phyloP scores from a whole-genome alignment of 2,888 invertebrate species.

The Polyploca ridens region DNA sequence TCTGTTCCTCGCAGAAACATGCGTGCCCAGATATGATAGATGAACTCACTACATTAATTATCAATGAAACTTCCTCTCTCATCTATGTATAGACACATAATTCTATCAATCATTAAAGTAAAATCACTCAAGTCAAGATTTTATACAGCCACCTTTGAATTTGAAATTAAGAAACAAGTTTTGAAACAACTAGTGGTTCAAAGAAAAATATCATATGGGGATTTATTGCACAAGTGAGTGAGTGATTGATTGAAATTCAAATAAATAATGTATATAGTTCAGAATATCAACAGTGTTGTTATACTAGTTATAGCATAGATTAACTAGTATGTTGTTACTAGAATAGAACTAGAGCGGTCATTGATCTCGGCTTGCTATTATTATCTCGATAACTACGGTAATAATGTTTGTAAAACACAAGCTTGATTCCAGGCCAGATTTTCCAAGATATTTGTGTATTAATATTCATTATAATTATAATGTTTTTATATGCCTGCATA shows the following conservation, averaged over 20 bases:
- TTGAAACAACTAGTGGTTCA: background rate
- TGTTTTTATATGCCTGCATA: background rate
- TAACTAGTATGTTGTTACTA: conserved; percentile 49
- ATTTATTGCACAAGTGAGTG: background rate
- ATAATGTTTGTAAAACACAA: conserved; percentile 66
- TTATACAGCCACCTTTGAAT: background rate
- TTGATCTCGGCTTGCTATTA: conserved; percentile 67
- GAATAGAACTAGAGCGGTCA: conserved; percentile 77
- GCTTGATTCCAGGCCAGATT: conserved; percentile 58
- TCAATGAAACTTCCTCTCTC: conserved; percentile 26
- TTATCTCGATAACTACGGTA: conserved; percentile 68
- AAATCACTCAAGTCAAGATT: background rate
- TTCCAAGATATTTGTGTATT: conserved; percentile 38
- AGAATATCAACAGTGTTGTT: conserved; percentile 54
- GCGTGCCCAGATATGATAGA: conserved; percentile 40
- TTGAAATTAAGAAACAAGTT: background rate
- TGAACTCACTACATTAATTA: conserved; percentile 39
- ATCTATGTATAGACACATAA: background rate
- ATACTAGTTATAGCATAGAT: conserved; percentile 31
- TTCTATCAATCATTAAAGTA: background rate
- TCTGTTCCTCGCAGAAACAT: conserved; percentile 29
- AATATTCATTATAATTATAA: conserved; percentile 27
- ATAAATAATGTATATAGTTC: conserved; percentile 41
- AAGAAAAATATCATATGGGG: background rate
- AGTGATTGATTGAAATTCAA: background rate